Evolutionary conservation across 2,888 invertebrate genomes (phyloP), one percentile per base, ranked within the genome.

Genomic region (Lasius fuliginosus): DNA sequence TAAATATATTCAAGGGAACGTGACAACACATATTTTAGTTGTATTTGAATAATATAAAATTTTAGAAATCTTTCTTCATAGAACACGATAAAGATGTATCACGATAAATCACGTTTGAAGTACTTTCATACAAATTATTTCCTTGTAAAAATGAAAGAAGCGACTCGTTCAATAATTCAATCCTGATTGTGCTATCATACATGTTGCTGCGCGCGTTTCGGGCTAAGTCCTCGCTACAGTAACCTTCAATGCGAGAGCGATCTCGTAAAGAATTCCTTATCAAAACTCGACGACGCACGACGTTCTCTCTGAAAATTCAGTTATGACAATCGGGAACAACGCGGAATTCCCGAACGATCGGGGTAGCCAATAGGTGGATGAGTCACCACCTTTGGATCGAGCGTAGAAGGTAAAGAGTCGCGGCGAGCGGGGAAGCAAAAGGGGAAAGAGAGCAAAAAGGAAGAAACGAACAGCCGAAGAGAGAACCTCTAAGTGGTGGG

Each of bases 351-450:
- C 89, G 85, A 87, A 81, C 69, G 86, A 89, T 88, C 85, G 85
- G 90, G 73, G 90, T 89, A 91, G 87, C 87, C 91, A 85, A 90
- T 90, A 86, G 88, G 85, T 76, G 85, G 90, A 90, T 90, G 90
- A 90, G 89, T 90, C 90, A 90, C 89, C 90, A 91, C 84, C 87
- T 90, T 90, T 85, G 85, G 84, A 81, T 85, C 77, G 74, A 73
- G 85, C 84, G 88, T 87, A 86, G 87, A 91, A 87, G 90, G 91
- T 89, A 90, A 91, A 88, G 89, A 90, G 89, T 65, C 84, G 86
- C 74, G 68, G 84, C 65, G 85, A 65, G 85, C 79, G 75, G 85
- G 82, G 65, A 56, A 81, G 87, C 79, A 84, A 90, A 53, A 83
- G 73, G 68, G 83, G 71, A 83, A 86, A 86, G 86, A 86, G 85